Base-by-base conservation (phyloP, 2,888 invertebrate species). In the Elysia crispata region DNA sequence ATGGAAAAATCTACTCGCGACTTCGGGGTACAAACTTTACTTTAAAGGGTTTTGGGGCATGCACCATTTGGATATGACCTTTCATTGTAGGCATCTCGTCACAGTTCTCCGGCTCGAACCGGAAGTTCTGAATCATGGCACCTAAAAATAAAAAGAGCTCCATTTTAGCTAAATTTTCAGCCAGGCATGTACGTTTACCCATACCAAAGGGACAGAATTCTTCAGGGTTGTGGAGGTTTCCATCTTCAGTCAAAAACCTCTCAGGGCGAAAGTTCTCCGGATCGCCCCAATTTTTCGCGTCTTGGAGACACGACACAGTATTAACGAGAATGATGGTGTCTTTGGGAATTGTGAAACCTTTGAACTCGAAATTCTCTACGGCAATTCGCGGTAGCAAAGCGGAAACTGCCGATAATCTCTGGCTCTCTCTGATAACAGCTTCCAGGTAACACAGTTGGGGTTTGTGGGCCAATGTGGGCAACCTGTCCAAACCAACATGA, bases 401-500 rank as follows among this genome's bases (percentile, higher is more conserved):
- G n/a, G 86, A 84, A 60, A 90, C 85, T 62, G 81, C 78, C 30
- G 86, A 85, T 20, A 82, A 50, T 30, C 88, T 76, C 50, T 82
- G 84, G 5, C 83, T 81, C 80, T 88, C 88, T 70, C 83, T 77
- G 50, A 88, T 78, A 11, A 84, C 82, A 15, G 88, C 88, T 41
- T 87, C 84, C 1, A 85, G 80, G 70, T 85, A 83, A 3, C 80
- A 77, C 66, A 85, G 69, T 11, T 72, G 60, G 0, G 72, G 28
- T 60, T 74, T 77, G 74, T 85, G 81, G 1, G 54, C 50, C n/a
- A 85, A 57, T 15, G 67, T 79, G 1, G 85, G 85, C 3, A 70
- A 66, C 1, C 82, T 70, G 1, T 77, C 60, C 0, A 18, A 41
- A 77, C 90, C 91, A 74, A 93, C 91, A 72, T 93, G 89, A 1